phyloP scores from a whole-genome alignment of 2,113 vertebrate genomes.

The Galeopterus variegatus region DNA sequence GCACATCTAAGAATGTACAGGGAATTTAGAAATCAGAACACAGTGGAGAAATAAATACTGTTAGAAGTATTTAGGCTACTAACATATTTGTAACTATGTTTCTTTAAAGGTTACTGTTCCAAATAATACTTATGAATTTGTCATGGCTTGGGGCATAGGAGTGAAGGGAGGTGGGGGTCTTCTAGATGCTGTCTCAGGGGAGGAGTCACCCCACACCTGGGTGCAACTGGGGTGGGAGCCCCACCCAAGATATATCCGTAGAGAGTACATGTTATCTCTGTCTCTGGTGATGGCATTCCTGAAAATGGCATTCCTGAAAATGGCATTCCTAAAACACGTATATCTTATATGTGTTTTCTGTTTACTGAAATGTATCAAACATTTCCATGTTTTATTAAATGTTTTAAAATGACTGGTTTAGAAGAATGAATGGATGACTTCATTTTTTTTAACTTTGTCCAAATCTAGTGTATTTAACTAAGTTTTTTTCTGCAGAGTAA shows the following conservation, averaged over 20 bases:
- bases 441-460: neutral
- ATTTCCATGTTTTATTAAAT: neutral
- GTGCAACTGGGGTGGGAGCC: neutral
- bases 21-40: neutral
- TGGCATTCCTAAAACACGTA: no score
- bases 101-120: neutral
- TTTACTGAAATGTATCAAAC: neutral
- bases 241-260: accelerated
- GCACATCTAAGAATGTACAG: neutral
- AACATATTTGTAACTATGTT: neutral
- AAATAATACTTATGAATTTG: neutral
- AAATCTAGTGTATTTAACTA: neutral
- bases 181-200: accelerated
- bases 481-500: neutral
- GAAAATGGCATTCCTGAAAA: no score
- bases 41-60: neutral
- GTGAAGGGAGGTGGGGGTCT: no score
- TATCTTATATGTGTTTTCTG: neutral
- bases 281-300: neutral
- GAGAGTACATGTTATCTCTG: neutral
- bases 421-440: neutral
- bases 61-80: neutral
- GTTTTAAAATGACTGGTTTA: neutral
- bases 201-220: accelerated
- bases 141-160: neutral